These are phyloP conservation scores for Progne subis DNA, from an alignment of 2,113 vertebrate species.

Conservation along the genomic window DNA sequence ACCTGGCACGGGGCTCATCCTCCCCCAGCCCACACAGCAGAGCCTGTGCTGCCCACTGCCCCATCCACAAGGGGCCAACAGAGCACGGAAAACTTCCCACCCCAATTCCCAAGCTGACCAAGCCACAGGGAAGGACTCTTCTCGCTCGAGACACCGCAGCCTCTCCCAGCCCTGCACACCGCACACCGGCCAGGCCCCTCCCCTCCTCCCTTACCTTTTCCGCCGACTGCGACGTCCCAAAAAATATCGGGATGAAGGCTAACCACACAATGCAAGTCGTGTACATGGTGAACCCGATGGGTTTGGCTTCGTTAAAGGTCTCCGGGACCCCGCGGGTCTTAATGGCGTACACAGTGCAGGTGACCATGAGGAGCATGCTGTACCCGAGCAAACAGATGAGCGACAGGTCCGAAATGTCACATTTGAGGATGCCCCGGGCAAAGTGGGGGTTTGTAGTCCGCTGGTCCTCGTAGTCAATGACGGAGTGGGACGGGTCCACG, in stretches of 20 bases:
- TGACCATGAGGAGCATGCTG: slow-evolving; percentile 98
- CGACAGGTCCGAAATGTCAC: slow-evolving; percentile 95
- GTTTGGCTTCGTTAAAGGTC: slow-evolving; percentile 98
- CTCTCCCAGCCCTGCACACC: background rate
- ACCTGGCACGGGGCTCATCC: background rate
- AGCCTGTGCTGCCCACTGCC: background rate
- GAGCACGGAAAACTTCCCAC: background rate
- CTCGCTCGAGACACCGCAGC: background rate
- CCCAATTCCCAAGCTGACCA: background rate
- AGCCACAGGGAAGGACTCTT: accelerated
- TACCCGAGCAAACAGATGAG: slow-evolving; percentile 97
- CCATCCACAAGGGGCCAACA: accelerated
- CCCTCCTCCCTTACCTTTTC: slow-evolving; percentile 76
- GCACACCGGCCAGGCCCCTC: background rate
- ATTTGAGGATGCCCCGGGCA: slow-evolving; percentile 86
- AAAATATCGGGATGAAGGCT: slow-evolving; percentile 97
- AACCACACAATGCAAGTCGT: slow-evolving; percentile 98
- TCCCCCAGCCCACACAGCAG: background rate
- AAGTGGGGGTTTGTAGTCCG: slow-evolving; percentile 88
- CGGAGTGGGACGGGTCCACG: slow-evolving; percentile 91
- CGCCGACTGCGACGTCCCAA: slow-evolving; percentile 92
- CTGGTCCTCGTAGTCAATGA: slow-evolving; percentile 96
- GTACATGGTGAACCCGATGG: slow-evolving; percentile 98
- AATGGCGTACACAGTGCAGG: slow-evolving; percentile 96
- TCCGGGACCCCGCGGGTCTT: slow-evolving; percentile 94